Base-by-base conservation (phyloP, 2,888 invertebrate genomes). In the Lepidochrysops patricia region DNA sequence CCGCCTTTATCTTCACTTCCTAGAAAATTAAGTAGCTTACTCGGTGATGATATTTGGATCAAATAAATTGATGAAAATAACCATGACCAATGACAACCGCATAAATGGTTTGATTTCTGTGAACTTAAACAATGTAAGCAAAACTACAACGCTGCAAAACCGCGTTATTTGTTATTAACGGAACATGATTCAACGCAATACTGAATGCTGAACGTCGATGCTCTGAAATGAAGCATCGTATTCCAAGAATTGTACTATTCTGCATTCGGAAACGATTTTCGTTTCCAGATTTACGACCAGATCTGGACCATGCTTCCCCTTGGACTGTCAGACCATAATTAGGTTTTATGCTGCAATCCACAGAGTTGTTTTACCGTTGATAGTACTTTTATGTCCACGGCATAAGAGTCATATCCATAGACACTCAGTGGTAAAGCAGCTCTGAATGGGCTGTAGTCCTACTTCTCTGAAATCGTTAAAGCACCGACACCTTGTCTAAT, bases 11-110 rank as follows among this genome's bases (percentile, higher is more conserved):
- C 78, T 73, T 74, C 72, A 69, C 72, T 86, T 86, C 85, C 79
- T 84, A 82, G 87, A 84, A 86, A 84, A 80, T 77, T 75, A 76
- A 76, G 76, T 79, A 82, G 74, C 79, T 79, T 78, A 83, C 75
- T 78, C 74, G 77, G 72, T 70, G 72, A 13, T 25, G 23, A 32
- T 32, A 5, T 34, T 70, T 73, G 75, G 76, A 71, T 19, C 19
- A 9, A 2, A 43, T 43, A 43, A 9, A 37, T 37, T 2, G 15
- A 37, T 4, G 6, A n/a, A n/a, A n/a, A n/a, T n/a, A n/a, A n/a
- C n/a, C n/a, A n/a, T n/a, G n/a, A n/a, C n/a, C n/a, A n/a, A n/a
- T n/a, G n/a, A n/a, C n/a, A n/a, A n/a, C n/a, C n/a, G n/a, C n/a
- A n/a, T n/a, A n/a, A n/a, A n/a, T 15, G 12, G 43, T 7, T 37